Evolutionary conservation across 2,113 vertebrate species (phyloP).

Genomic region (Camelus bactrianus): DNA sequence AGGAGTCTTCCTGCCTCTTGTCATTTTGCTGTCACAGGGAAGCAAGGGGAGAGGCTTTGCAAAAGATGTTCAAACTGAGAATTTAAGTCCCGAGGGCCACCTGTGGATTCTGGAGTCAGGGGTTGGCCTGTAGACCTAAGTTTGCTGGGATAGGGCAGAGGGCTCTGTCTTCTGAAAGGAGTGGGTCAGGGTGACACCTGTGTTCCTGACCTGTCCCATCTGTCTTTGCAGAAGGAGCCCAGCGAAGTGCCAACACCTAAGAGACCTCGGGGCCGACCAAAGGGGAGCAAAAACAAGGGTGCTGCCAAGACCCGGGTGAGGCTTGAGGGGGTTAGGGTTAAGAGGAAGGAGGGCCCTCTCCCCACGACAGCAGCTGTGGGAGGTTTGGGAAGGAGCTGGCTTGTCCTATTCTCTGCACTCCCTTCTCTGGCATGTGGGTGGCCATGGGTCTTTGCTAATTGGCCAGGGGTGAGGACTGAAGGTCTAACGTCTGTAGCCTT

Average conservation of each 20-base stretch:
- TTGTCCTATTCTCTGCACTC: neutral
- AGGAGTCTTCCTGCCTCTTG: neutral
- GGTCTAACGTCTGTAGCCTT: neutral
- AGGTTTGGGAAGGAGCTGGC: neutral
- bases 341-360: neutral
- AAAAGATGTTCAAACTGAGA: neutral
- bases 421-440: neutral
- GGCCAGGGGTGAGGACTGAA: neutral
- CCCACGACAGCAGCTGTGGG: neutral
- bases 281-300: conserved; percentile 97
- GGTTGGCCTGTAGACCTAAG: too few relatives aligned
- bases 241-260: conserved; percentile 96
- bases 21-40: neutral
- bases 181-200: neutral
- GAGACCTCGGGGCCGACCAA: conserved; percentile 96
- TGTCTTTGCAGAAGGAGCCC: conserved; percentile 90
- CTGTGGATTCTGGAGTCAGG: fast-evolving
- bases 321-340: too few relatives aligned
- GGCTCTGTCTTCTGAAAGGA: neutral
- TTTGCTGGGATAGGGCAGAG: neutral
- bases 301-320: conserved; percentile 93
- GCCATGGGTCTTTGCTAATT: neutral
- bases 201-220: neutral
- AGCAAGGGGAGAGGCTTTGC: neutral
- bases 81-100: neutral